Conservation (phyloP, 1,140 invertebrate species). For the Araneus ventricosus region DNA sequence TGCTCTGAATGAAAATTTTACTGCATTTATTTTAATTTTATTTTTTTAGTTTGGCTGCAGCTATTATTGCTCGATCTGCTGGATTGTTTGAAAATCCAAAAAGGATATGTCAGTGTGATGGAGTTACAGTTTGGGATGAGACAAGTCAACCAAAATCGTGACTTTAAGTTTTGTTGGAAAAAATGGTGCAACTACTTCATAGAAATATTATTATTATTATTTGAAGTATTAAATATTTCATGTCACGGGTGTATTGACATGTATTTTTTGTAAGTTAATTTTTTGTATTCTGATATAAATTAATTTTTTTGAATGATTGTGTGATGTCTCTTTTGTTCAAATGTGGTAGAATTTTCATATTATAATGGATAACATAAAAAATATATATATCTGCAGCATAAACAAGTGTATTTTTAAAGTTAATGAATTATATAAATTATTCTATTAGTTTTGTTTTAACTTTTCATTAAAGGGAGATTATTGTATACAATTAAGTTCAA, state of each 20-base stretch:
- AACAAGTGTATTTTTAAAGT: too few species aligned
- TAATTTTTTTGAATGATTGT: neutral
- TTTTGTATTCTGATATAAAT: neutral
- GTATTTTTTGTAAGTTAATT: neutral
- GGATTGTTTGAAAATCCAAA: conserved; percentile 91
- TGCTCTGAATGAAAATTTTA: too few species aligned
- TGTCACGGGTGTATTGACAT: neutral
- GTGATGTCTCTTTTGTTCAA: too few species aligned
- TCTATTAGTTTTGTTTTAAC: too few species aligned
- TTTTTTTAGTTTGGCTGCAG: conserved; percentile 85
- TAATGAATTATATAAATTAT: too few species aligned
- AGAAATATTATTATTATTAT: neutral
- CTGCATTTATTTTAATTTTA: neutral
- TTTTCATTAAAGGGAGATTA: too few species aligned
- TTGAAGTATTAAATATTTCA: neutral
- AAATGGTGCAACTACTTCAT: neutral
- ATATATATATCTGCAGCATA: too few species aligned
- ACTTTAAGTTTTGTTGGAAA: neutral
- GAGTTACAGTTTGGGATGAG: conserved; percentile 90
- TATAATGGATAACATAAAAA: too few species aligned
- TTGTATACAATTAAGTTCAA: too few species aligned
- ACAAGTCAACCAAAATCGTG: conserved; percentile 75
- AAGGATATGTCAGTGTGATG: conserved; percentile 90
- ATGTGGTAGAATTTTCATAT: too few species aligned
- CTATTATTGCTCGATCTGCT: conserved; percentile 90